These are phyloP conservation scores for Lynx canadensis DNA, from an alignment of 2,113 vertebrate genomes.

Conservation along the genomic window DNA sequence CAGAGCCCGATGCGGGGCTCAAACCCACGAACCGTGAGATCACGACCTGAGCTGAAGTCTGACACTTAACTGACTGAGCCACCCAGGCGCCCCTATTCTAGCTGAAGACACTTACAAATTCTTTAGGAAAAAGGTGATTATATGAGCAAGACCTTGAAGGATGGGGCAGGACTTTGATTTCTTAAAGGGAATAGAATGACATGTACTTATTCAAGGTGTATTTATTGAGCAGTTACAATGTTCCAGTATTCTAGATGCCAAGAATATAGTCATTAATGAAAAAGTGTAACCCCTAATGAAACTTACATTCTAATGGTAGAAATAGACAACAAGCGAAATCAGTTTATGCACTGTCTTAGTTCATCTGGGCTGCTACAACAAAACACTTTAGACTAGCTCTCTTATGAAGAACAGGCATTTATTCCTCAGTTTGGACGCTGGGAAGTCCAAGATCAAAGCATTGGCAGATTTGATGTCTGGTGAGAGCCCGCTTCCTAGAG, in stretches of 20 bases:
- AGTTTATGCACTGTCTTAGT: background rate
- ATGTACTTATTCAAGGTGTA: background rate
- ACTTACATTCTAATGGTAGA: background rate
- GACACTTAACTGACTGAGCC: no score
- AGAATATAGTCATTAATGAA: background rate
- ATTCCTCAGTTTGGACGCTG: background rate
- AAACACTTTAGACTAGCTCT: background rate
- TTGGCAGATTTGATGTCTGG: no score
- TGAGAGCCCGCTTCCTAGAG: background rate
- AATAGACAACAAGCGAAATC: background rate
- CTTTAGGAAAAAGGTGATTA: background rate
- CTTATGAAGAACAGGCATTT: background rate
- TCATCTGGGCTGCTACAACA: background rate
- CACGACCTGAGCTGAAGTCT: no score
- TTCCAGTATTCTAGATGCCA: background rate
- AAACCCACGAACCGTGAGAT: no score
- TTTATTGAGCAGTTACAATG: background rate
- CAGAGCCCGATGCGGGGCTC: no score
- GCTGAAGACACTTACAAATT: background rate
- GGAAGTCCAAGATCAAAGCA: background rate
- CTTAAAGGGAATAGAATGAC: background rate
- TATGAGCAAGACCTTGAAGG: background rate
- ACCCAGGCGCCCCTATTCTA: background rate
- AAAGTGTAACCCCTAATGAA: background rate
- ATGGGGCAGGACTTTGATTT: background rate